A percentile compares a stretch with the other conserved stretches of the same genome.
These are phyloP conservation scores for Callocephalon fimbriatum DNA, from an alignment of 2,113 vertebrate species.

Conservation along the genomic window DNA sequence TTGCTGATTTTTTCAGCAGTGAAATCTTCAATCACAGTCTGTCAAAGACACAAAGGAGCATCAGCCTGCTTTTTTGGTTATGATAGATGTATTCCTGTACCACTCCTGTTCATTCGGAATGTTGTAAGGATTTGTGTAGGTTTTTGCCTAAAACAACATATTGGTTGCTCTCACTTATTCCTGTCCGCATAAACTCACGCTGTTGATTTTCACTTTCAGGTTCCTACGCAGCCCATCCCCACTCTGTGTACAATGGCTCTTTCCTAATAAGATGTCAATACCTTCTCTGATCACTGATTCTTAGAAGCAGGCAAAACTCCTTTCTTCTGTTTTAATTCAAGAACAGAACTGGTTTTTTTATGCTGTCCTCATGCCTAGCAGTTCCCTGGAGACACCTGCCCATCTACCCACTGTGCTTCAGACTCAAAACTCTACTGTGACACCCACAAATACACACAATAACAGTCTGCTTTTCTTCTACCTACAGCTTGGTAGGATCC, in stretches of 20 bases:
- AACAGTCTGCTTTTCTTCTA: accelerated
- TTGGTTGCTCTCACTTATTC: constrained; percentile 6
- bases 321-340: not conserved
- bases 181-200: not conserved
- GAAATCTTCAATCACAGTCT: constrained; percentile 49
- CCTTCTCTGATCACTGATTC: not conserved
- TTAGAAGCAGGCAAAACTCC: not conserved
- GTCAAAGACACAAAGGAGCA: constrained; percentile 34
- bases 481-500: not conserved
- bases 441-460: not conserved
- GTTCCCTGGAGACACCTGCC: not conserved
- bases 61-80: not conserved
- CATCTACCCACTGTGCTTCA: not conserved
- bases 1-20: not conserved
- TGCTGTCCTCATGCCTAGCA: not conserved
- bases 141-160: not conserved
- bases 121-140: constrained; percentile 10
- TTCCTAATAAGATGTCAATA: not conserved
- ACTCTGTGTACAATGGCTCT: not conserved
- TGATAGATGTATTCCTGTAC: not conserved
- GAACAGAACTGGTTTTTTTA: not conserved
- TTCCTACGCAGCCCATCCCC: not conserved
- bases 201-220: constrained; percentile 2
- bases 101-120: not conserved
- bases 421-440: not conserved